Percentiles rank a stretch among this genome's conserved stretches.
These are phyloP conservation scores for Catonia carolina DNA, from an alignment of 2,888 invertebrate genomes.

Conservation along the genomic window DNA sequence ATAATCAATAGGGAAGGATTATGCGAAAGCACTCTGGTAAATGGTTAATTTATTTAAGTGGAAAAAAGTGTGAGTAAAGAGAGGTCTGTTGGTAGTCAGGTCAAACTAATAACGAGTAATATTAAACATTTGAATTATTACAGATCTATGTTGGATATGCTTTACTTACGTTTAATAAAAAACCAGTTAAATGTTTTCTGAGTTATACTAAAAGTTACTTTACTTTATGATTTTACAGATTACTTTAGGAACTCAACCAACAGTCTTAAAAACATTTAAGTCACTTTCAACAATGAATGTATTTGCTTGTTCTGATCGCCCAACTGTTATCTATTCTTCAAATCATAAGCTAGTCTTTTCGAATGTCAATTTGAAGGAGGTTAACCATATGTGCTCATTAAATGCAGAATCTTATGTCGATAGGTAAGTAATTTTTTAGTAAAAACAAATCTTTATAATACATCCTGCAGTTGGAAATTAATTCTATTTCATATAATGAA, in stretches of 20 bases:
- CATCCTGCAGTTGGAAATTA: too few species aligned
- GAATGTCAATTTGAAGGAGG: slow-evolving; percentile 92
- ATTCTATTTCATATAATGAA: too few species aligned
- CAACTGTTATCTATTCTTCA: slow-evolving; percentile 98
- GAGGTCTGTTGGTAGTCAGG: too few species aligned
- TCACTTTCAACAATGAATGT: slow-evolving; percentile 90
- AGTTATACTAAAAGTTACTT: not conserved
- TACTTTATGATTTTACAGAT: slow-evolving; percentile 50
- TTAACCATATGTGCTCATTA: slow-evolving; percentile 96
- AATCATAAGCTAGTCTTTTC: slow-evolving; percentile 97
- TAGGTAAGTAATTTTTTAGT: slow-evolving; percentile 52
- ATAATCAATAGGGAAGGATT: too few species aligned
- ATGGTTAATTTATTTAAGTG: too few species aligned
- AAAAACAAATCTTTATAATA: too few species aligned
- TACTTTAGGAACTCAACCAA: slow-evolving; percentile 95
- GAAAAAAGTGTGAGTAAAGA: too few species aligned
- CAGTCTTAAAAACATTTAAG: slow-evolving; percentile 82
- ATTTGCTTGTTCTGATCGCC: slow-evolving; percentile 97
- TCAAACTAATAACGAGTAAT: too few species aligned
- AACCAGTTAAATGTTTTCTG: not conserved
- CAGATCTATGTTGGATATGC: not conserved
- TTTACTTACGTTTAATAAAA: not conserved
- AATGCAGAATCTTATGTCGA: slow-evolving; percentile 94
- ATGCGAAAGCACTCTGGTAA: too few species aligned
- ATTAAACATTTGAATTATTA: not conserved